Evolutionary conservation across 2,797 vertebrate species (phyloP).

Genomic region (Microhierax caerulescens): DNA sequence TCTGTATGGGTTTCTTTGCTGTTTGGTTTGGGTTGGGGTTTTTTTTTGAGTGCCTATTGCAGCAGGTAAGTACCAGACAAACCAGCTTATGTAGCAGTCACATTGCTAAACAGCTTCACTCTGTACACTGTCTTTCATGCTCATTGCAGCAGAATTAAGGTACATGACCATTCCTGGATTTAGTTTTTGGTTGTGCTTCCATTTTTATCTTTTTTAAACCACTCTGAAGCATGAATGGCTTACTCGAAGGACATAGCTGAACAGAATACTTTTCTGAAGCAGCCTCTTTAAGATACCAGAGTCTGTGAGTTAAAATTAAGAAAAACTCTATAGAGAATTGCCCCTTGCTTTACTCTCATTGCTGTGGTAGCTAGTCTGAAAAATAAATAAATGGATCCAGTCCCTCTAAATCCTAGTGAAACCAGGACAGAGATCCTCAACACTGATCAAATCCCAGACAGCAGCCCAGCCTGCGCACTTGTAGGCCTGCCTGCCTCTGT

Average conservation of each 20-base stretch:
- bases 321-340: neutral
- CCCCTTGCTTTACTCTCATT: neutral
- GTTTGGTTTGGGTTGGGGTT: too few species aligned
- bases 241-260: neutral
- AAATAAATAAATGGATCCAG: neutral
- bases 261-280: neutral
- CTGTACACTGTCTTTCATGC: neutral
- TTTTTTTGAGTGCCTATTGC: neutral
- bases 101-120: neutral
- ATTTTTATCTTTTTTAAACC: neutral
- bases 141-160: neutral
- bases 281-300: neutral
- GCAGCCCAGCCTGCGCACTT: neutral
- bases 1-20: neutral
- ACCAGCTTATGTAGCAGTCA: neutral
- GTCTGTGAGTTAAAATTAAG: neutral
- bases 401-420: neutral
- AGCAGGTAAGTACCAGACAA: neutral
- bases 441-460: neutral
- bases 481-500: neutral
- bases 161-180: neutral
- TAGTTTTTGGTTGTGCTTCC: neutral
- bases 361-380: neutral
- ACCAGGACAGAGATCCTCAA: neutral
- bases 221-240: neutral